A percentile compares a stretch with the other conserved stretches of the same genome.
phyloP scores from a whole-genome alignment of 1,140 invertebrate species.

The Halyomorpha halys region DNA sequence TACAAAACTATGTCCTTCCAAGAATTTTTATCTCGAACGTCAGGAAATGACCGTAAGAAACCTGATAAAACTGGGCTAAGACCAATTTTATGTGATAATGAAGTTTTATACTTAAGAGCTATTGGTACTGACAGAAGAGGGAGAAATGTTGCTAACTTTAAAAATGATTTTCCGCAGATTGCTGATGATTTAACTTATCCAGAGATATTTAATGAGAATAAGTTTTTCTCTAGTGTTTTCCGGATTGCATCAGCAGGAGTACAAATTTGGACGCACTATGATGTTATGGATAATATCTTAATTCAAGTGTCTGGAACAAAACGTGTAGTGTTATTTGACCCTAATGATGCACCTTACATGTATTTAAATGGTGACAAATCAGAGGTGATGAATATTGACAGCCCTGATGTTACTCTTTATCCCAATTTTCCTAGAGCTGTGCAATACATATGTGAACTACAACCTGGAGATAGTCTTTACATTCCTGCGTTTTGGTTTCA shows the following conservation, averaged over 20 bases:
- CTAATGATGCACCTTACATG: constrained; percentile 42
- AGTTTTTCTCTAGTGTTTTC: constrained; percentile 49
- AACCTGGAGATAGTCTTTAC: constrained; percentile 47
- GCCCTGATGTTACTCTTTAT: constrained; percentile 39
- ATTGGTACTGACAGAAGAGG: constrained; percentile 43
- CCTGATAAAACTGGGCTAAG: constrained; percentile 28
- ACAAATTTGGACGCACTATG: constrained; percentile 53
- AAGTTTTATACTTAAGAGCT: constrained; percentile 46
- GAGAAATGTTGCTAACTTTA: constrained; percentile 44
- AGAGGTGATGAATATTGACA: constrained; percentile 45
- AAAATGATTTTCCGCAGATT: constrained; percentile 41
- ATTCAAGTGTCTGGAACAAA: constrained; percentile 46
- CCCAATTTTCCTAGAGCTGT: constrained; percentile 40
- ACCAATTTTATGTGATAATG: constrained; percentile 38
- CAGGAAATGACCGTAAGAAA: constrained; percentile 29
- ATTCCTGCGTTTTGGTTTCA: constrained; percentile 56
- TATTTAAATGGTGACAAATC: constrained; percentile 52
- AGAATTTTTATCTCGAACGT: constrained; percentile 39
- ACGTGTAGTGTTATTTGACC: constrained; percentile 43
- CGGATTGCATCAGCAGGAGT: constrained; percentile 42
- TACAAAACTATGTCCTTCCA: constrained; percentile 44
- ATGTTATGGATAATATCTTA: constrained; percentile 51
- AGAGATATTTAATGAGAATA: constrained; percentile 36
- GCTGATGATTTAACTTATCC: constrained; percentile 42
- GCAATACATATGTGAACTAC: constrained; percentile 39